Base-by-base conservation (phyloP, 2,888 invertebrate species). In the Calliopum simillimum region DNA sequence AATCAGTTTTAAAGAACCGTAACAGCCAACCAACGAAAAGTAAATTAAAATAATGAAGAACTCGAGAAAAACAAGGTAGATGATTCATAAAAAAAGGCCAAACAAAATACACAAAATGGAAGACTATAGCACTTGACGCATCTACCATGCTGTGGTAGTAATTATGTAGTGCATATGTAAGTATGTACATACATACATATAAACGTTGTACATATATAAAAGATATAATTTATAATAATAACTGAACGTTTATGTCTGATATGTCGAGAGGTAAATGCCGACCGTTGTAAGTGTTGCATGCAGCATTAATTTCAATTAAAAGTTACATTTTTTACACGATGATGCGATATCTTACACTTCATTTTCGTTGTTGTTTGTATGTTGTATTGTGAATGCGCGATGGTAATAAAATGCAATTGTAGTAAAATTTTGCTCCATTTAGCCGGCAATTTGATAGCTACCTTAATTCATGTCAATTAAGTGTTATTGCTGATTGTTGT, bases 381-480 rank as follows among this genome's bases (percentile, higher is more conserved):
- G 47, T 4, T 51, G 66, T 69, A n/a, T n/a, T n/a, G n/a, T 69
- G 64, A 71, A 64, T 63, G 69, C 49, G 46, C 70, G 55, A 51
- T 62, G 41, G 55, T 47, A 25, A 68, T 65, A 55, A 55, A 69
- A 69, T 71, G 74, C 73, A 73, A 73, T 61, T 61, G 61, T 41
- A 59, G 59, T 71, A 72, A 71, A 74, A 70, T 73, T 51, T 61
- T 66, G 19, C 53, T 61, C 33, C 59, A 47, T 51, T 55, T 25
- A 47, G 55, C 19, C 51, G 79, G 79, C 79, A 76, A 79, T 79
- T 80, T 79, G 81, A 81, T 81, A 79, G 79, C 78, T 81, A 84
- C 85, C 85, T 85, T 84, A 84, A 85, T 85, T 85, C 84, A 84
- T 80, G 81, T 84, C 85, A 85, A 85, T 85, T 85, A 85, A 33